Evolutionary conservation across 2,113 vertebrate genomes (phyloP).

Genomic region (Clarias magur): DNA sequence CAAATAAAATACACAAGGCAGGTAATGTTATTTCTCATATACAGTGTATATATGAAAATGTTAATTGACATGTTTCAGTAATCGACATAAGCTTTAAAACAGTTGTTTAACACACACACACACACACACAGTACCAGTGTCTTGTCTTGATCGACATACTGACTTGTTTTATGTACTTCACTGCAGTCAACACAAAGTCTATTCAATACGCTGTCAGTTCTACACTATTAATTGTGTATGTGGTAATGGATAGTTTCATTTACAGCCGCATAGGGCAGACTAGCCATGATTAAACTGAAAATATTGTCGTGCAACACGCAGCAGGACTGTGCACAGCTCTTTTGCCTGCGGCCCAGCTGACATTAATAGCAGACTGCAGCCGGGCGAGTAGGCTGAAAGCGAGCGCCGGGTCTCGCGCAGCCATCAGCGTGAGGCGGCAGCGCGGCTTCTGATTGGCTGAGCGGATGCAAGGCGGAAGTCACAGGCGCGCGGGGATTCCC

Average conservation of each 20-base stretch:
- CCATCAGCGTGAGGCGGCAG: constrained; percentile 50
- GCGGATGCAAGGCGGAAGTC: constrained; percentile 70
- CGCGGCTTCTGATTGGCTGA: constrained; percentile 68
- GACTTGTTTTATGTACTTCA: neutral
- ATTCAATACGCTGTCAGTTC: neutral
- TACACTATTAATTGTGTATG: constrained; percentile 2
- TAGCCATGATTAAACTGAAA: neutral
- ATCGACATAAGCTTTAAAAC: no score
- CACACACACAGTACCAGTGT: neutral
- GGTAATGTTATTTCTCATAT: no score
- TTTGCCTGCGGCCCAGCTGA: constrained; percentile 29
- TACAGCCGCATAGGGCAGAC: neutral
- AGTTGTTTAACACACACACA: no score
- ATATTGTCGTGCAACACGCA: neutral
- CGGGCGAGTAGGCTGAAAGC: constrained; percentile 64
- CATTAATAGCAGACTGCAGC: constrained; percentile 53
- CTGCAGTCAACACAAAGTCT: neutral
- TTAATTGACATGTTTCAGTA: no score
- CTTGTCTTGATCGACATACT: neutral
- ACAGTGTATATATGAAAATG: no score
- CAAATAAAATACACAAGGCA: neutral
- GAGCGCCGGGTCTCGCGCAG: constrained; percentile 19
- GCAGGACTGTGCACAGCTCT: constrained; percentile 15
- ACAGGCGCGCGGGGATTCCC: constrained; percentile 76
- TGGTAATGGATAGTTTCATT: neutral